Evolutionary conservation across 2,113 vertebrate genomes (phyloP), one percentile per base, ranked within the genome.

Genomic region (Phyllostomus discolor): DNA sequence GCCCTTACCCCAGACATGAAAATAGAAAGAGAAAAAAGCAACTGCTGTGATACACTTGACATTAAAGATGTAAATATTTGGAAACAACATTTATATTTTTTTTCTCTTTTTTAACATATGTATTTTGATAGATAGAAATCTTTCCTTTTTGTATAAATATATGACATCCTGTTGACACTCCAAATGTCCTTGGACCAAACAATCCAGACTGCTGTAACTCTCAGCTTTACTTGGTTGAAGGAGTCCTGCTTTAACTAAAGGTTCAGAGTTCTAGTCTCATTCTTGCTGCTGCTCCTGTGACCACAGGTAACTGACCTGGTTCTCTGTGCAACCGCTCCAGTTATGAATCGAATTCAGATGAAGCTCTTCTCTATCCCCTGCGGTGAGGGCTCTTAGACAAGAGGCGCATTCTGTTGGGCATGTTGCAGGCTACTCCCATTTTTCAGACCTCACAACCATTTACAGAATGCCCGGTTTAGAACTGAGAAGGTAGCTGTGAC

Each of bases 121-220:
- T 57, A 41, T 80, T 96, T 86, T 82, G 12, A 94, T 69, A 88
- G 43, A 81, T 17, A 94, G 28, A 94, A 93, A 59, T 89, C 24
- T 54, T 95, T 11, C n/a, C 24, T 70, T 87, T 91, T 75, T 90
- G 24, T 80, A 95, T 50, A 82, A 62, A 85, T 73, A 82, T 24
- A 24, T 43, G 64, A 94, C 38, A 72, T 84, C 46, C 66, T 57
- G 17, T 91, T 95, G 72, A 93, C 31, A 73, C 7, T 78, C 43
- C 59, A 81, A 95, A 94, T 79, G 31, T 76, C 11, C 17, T 67
- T 94, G 81, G 28, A 33, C 24, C 52, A 69, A 88, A 76, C 81
- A 78, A 64, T 62, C 92, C 82, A 50, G n/a, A 85, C 66, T 52
- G 4, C 78, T 82, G 87, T 26, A 92, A 50, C 54, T 84, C 4